Base-by-base conservation (phyloP, 92 coral and sea anemone genomes). In the Chrysogorgia sp. region DNA sequence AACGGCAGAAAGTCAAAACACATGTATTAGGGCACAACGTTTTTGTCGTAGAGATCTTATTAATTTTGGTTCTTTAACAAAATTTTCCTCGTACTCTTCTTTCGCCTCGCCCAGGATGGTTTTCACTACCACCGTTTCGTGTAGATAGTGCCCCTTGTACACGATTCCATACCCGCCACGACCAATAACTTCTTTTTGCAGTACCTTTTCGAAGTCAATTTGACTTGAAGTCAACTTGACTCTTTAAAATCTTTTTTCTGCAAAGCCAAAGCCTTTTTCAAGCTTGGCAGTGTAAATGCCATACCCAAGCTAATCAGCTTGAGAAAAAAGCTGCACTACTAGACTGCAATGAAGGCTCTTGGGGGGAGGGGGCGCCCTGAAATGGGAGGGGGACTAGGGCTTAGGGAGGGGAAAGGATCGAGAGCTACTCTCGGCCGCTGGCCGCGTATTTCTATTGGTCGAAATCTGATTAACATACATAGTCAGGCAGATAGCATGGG, bases 121-220 rank as follows among this genome's bases (percentile, higher is more conserved):
- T 45, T 45, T 45, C 9, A 45, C 52, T 45, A 45, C 52, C 19
- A 45, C 52, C 19, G 52, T 45, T 45, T 45, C 52, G 52, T 45
- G 52, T 19, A 45, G 19, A 45, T 45, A 45, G 10, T 19, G 9
- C 52, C 52, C 52, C 52, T 45, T 45, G 52, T 45, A 45, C 9
- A 45, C 52, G 52, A 45, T 45, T 45, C 52, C 52, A 45, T 45
- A 45, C 52, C 52, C 52, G 52, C 52, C 52, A 45, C 52, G 52
- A 45, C 52, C 52, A 45, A 45, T 45, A 45, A 19, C 52, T 45
- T 45, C 52, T 45, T 19, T 45, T 45, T 45, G 10, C 52, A 45
- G 19, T 45, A 45, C 52, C 19, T 45, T 45, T 45, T 45, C 52
- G 52, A 45, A 45, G 10, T 45, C 10, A 45, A 45, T 45, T 45